A percentile compares a stretch with the other conserved stretches of the same genome.
These are phyloP conservation scores for Cryptus viduatorius DNA, from an alignment of 2,888 invertebrate genomes.

Conservation along the genomic window DNA sequence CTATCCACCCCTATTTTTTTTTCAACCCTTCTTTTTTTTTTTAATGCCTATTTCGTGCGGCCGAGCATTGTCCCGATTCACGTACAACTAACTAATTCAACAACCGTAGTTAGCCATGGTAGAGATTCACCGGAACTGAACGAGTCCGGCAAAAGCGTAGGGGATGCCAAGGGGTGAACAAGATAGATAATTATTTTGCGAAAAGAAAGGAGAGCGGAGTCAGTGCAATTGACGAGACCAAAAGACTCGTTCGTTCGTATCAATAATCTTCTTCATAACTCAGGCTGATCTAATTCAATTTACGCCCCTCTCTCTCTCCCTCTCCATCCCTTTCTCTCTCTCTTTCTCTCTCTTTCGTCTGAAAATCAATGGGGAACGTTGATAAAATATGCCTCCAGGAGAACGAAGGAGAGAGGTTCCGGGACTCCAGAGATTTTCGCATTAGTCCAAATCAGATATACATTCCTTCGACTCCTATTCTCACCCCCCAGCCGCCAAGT, in stretches of 20 bases:
- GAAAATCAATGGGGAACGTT: slow-evolving; percentile 3
- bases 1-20: slow-evolving; percentile 19
- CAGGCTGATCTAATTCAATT: slow-evolving; percentile 48
- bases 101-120: slow-evolving; percentile 39
- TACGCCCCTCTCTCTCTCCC: slow-evolving; percentile 2
- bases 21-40: slow-evolving; percentile 2
- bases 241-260: background rate
- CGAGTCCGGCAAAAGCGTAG: background rate
- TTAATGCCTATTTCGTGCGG: slow-evolving; percentile 21
- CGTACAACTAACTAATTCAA: slow-evolving; percentile 59
- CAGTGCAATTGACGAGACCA: background rate
- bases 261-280: slow-evolving; percentile 28
- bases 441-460: slow-evolving; percentile 56
- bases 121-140: slow-evolving; percentile 38
- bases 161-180: background rate
- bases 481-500: slow-evolving; percentile 31
- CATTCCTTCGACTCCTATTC: slow-evolving; percentile 31
- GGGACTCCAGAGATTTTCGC: slow-evolving; percentile 53
- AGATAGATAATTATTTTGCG: background rate
- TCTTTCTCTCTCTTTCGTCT: too few species aligned
- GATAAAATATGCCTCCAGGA: slow-evolving; percentile 53
- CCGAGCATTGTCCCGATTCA: slow-evolving; percentile 56
- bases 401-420: slow-evolving; percentile 31
- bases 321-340: too few species aligned
- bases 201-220: background rate